Evolutionary conservation across 1,140 invertebrate genomes (phyloP).

Genomic region (Anastatus disparis): DNA sequence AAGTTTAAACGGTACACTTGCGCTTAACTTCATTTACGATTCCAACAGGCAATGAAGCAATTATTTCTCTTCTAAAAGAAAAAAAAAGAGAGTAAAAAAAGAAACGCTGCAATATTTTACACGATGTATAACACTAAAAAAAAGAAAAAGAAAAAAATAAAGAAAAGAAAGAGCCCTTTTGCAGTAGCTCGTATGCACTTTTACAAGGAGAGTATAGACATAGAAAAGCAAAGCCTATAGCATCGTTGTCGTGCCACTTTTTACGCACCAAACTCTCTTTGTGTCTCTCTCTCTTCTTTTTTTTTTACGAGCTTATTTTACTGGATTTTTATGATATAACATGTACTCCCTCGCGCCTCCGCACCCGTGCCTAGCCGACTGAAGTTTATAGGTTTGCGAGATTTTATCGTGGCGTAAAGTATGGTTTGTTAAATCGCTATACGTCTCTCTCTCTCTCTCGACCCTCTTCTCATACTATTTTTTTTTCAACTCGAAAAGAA

Average conservation of each 20-base stretch:
- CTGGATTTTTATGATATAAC: constrained; percentile 68
- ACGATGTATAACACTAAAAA: too few species aligned
- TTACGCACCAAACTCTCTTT: constrained; percentile 19
- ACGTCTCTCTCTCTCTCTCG: constrained; percentile 18
- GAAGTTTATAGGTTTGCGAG: constrained; percentile 65
- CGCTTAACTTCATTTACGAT: too few species aligned
- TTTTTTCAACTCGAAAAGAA: too few species aligned
- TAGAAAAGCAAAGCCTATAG: background rate
- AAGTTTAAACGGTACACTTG: too few species aligned
- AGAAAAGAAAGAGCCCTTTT: background rate
- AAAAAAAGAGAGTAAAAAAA: constrained; percentile 9
- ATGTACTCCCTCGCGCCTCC: constrained; percentile 42
- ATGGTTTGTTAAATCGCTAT: constrained; percentile 67
- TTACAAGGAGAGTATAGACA: background rate
- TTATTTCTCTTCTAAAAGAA: background rate
- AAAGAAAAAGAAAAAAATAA: background rate
- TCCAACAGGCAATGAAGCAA: constrained; percentile 34
- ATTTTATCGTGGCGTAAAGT: constrained; percentile 67
- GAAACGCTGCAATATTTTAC: too few species aligned
- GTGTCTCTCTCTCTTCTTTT: constrained; percentile 27
- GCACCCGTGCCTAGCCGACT: constrained; percentile 53
- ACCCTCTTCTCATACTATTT: background rate
- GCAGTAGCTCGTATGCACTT: too few species aligned
- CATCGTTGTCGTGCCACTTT: background rate
- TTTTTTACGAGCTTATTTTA: constrained; percentile 67